Percentiles rank a stretch among this genome's conserved stretches.
Conservation (phyloP, 2,888 invertebrate genomes). For the Dolichopus griseipennis region DNA sequence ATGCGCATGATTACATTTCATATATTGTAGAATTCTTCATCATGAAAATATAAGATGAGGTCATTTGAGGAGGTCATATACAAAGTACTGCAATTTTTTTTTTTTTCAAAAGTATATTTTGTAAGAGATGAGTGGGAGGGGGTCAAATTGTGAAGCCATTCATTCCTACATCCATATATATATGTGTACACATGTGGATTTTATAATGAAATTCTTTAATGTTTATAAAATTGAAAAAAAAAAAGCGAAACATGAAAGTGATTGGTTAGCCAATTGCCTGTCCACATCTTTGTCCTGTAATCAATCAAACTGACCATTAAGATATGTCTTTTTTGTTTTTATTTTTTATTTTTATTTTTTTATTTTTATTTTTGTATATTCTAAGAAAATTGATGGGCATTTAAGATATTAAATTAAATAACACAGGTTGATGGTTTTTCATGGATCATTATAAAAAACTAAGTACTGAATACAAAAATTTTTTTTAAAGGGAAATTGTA, state of each 20-base stretch:
- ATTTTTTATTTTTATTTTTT: background rate
- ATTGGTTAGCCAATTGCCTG: conserved; percentile 40
- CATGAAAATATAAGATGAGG: background rate
- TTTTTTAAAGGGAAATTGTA: too few relatives aligned
- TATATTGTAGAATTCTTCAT: background rate
- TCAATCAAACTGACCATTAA: conserved; percentile 38
- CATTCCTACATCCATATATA: background rate
- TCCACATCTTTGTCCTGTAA: conserved; percentile 42
- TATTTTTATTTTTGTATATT: background rate
- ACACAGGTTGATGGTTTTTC: background rate
- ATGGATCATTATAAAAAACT: too few relatives aligned
- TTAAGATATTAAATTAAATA: conserved; percentile 4
- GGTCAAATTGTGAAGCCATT: background rate
- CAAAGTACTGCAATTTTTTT: background rate
- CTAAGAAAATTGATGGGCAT: background rate
- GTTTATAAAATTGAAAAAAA: background rate
- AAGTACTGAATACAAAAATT: too few relatives aligned
- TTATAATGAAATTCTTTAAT: conserved; percentile 3
- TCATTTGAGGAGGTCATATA: too few relatives aligned
- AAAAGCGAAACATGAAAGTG: conserved; percentile 28
- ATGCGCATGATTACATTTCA: background rate
- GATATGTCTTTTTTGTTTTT: background rate
- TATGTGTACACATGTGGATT: background rate
- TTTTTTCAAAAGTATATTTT: background rate
- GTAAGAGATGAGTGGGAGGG: background rate